These are phyloP conservation scores for Morone saxatilis DNA, from an alignment of 2,113 vertebrate species.

Conservation along the genomic window DNA sequence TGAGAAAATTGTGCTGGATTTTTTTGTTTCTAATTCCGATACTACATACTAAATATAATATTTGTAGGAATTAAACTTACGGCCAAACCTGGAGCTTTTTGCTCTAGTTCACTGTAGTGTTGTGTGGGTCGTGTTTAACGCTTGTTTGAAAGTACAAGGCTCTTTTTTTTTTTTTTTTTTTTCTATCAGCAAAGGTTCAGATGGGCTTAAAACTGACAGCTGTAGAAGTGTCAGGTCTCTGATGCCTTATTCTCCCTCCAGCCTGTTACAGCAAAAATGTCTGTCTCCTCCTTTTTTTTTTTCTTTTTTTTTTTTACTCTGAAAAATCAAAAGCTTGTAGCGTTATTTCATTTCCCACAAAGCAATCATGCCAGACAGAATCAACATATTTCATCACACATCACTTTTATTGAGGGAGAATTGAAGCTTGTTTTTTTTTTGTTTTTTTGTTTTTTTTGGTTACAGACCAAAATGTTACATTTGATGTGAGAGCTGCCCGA, in stretches of 20 bases:
- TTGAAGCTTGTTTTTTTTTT: background rate
- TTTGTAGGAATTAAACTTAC: background rate
- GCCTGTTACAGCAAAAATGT: conserved; percentile 14
- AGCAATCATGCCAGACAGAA: conserved; percentile 12
- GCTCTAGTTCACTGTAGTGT: conserved; percentile 1
- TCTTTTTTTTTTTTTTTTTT: conserved; percentile 8
- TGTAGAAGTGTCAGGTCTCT: conserved; percentile 19
- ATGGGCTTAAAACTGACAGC: background rate
- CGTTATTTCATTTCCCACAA: background rate
- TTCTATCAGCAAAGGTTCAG: background rate
- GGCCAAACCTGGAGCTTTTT: background rate
- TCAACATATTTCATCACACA: background rate
- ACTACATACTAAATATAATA: conserved; percentile 14
- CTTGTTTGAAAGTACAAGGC: background rate
- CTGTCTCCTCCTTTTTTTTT: background rate
- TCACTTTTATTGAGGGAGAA: conserved; percentile 28
- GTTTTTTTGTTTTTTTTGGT: background rate
- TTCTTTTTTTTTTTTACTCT: conserved; percentile 9
- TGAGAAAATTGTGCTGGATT: conserved; percentile 19
- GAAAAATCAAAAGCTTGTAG: conserved; percentile 12
- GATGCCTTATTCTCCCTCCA: conserved; percentile 59
- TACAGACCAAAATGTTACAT: conserved; percentile 41
- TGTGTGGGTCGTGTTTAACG: conserved; percentile 10
- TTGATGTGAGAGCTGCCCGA: conserved; percentile 32
- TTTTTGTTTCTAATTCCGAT: conserved; percentile 22